A percentile compares a stretch with the other conserved stretches of the same genome.
Conservation (phyloP, 2,888 invertebrate genomes). For the Tridacna crocea region DNA sequence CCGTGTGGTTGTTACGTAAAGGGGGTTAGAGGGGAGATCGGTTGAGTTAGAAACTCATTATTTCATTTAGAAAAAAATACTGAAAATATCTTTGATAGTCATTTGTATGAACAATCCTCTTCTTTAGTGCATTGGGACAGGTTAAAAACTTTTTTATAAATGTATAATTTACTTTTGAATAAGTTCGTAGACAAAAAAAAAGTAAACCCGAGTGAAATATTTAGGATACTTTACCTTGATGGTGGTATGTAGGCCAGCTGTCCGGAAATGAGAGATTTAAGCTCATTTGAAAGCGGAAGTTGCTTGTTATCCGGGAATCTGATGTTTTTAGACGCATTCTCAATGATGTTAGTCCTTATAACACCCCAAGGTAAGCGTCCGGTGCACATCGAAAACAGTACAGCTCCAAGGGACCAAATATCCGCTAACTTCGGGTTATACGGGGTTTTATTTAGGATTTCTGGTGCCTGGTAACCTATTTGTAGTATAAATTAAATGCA, state of each 20-base stretch:
- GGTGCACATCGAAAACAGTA: slow-evolving; percentile 76
- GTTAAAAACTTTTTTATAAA: no score
- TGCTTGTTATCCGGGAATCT: slow-evolving; percentile 65
- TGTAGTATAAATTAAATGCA: no score
- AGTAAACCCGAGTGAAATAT: neutral
- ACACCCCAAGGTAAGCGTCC: slow-evolving; percentile 75
- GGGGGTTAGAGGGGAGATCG: no score
- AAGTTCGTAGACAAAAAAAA: no score
- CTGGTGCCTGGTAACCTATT: slow-evolving; percentile 77
- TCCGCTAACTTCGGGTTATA: slow-evolving; percentile 77
- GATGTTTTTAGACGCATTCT: slow-evolving; percentile 63
- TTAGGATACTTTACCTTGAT: slow-evolving; percentile 54
- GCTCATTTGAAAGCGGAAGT: slow-evolving; percentile 62
- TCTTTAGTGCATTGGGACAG: no score
- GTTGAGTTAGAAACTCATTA: no score
- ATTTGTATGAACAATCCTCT: no score
- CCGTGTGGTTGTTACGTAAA: no score
- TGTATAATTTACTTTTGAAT: no score
- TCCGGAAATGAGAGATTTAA: slow-evolving; percentile 74
- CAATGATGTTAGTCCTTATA: slow-evolving; percentile 65
- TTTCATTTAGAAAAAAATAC: no score
- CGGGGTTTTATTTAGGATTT: slow-evolving; percentile 69
- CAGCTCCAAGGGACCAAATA: slow-evolving; percentile 78
- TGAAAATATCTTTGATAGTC: no score
- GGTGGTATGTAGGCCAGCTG: slow-evolving; percentile 73